A percentile compares a stretch with the other conserved stretches of the same genome.
Evolutionary conservation across 2,113 vertebrate species (phyloP).

Genomic region (Octodon degus): DNA sequence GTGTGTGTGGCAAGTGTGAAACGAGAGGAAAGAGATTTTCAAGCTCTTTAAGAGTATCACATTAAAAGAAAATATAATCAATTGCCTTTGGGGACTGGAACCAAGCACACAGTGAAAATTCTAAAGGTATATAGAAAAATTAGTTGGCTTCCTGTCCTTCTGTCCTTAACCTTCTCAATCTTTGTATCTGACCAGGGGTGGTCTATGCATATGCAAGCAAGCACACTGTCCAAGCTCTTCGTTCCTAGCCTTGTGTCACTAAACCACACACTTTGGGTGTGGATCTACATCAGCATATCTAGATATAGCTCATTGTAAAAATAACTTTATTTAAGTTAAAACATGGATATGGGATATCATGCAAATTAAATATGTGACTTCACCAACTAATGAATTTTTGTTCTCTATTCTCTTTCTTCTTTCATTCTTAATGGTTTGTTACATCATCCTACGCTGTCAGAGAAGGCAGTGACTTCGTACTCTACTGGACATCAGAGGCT

Average conservation of each 20-base stretch:
- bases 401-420: background rate
- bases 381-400: background rate
- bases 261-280: background rate
- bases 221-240: background rate
- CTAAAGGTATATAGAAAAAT: background rate
- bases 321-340: background rate
- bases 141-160: background rate
- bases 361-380: background rate
- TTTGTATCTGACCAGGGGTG: background rate
- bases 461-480: background rate
- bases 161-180: accelerated
- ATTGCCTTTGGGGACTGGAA: background rate
- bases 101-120: background rate
- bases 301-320: background rate
- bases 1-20: background rate
- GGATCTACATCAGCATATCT: background rate
- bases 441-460: background rate
- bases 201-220: background rate
- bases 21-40: background rate
- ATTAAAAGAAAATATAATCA: background rate
- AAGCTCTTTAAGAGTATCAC: background rate
- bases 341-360: background rate
- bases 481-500: background rate
- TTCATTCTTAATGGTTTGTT: background rate
- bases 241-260: background rate